These are phyloP conservation scores for Drosophila kokeensis DNA, from an alignment of 2,888 invertebrate genomes.

Conservation along the genomic window DNA sequence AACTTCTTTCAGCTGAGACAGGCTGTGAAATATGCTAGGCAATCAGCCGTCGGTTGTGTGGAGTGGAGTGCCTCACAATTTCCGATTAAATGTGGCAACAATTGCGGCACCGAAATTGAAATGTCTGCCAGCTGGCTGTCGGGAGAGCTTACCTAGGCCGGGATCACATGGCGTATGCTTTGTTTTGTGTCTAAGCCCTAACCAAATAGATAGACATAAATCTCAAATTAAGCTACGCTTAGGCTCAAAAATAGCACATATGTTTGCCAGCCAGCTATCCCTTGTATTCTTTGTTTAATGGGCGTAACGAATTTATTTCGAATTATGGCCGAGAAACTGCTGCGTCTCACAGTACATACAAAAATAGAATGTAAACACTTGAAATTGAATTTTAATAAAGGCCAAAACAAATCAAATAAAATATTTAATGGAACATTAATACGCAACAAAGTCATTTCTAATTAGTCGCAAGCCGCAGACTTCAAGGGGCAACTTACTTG, in stretches of 20 bases:
- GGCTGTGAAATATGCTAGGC: constrained; percentile 64
- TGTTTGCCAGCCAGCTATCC: constrained; percentile 25
- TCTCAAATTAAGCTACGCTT: constrained; percentile 59
- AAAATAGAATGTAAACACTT: constrained; percentile 71
- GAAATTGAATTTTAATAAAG: constrained; percentile 78
- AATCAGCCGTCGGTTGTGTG: constrained; percentile 48
- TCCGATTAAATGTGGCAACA: constrained; percentile 55
- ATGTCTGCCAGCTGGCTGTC: constrained; percentile 43
- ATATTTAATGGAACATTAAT: constrained; percentile 80
- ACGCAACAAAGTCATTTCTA: constrained; percentile 70
- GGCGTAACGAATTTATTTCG: constrained; percentile 66
- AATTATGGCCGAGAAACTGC: constrained; percentile 58
- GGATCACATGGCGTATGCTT: constrained; percentile 49
- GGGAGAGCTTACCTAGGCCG: constrained; percentile 61
- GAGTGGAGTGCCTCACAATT: constrained; percentile 36
- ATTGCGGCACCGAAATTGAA: constrained; percentile 61
- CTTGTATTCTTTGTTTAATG: constrained; percentile 56
- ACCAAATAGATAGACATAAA: constrained; percentile 55
- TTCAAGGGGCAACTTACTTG: not conserved
- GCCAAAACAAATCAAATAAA: constrained; percentile 68
- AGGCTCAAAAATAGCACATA: constrained; percentile 49
- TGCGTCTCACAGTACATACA: constrained; percentile 12
- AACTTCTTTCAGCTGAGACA: constrained; percentile 19
- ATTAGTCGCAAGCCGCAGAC: constrained; percentile 51
- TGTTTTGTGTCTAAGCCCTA: constrained; percentile 49